Base-by-base conservation (phyloP, 2,797 vertebrate species). In the Ciconia nigra region DNA sequence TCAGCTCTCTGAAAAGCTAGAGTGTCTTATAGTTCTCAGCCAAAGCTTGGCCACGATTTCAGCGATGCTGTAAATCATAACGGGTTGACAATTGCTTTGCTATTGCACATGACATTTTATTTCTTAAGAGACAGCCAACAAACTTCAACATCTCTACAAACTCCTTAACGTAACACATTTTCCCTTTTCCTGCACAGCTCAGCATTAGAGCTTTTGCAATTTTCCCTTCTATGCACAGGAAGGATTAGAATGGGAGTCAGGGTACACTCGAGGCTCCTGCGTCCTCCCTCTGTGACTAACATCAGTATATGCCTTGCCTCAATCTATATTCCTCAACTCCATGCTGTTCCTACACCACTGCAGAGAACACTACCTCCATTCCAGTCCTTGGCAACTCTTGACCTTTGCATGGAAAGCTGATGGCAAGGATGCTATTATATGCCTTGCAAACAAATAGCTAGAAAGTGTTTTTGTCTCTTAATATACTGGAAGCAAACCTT, bases 161-260 rank as follows among this genome's bases (percentile, higher is more conserved):
- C 26, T 59, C 49, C 22, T 74, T 44, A 25, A 25, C 0, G 1
- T 4, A 85, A 31, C 3, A 4, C 3, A 2, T 37, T 65, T 52
- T 31, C 29, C 11, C 19, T 14, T 62, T 72, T 54, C 33, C 81
- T 2, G 1, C 44, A 71, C 5, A 61, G 33, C 14, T 81, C 46
- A 51, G 14, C 0, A 0, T 17, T 21, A 37, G 10, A 73, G 26
- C 20, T 91, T 86, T 35, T n/a, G 10, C 44, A 35, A 9, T 6
- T 66, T 42, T n/a, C 69, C 20, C 10, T 71, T 72, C 54, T 51
- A 3, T 18, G 35, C 19, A 41, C 28, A 58, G 4, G 17, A 82
- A 15, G 9, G 31, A 10, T 52, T 61, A 51, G 26, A 25, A 13
- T 4, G 72, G 17, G 18, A 78, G 35, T 22, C 15, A 47, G 26